Evolutionary conservation across 2,113 vertebrate species (phyloP), one percentile per base, ranked within the genome.

Genomic region (Nycticorax nycticorax): DNA sequence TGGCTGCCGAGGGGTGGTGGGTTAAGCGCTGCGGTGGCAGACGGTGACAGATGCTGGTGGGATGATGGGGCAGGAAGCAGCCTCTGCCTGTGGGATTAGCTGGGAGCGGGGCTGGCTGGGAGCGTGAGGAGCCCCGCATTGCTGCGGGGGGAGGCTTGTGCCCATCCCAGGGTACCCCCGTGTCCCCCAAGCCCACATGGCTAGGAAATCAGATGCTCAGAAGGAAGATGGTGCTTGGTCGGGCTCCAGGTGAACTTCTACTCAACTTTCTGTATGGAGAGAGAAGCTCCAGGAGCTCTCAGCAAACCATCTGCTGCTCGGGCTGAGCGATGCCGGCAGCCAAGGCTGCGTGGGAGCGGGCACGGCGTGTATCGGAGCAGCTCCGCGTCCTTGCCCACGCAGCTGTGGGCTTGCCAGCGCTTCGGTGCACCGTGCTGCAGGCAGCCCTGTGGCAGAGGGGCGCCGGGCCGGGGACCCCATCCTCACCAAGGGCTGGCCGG

Each of bases 311-410:
- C 94, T 95, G 96, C 56, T 3, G 75, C 87, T 90, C 3, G 0
- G 77, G 91, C 88, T 87, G 91, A 64, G 89, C 19, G 7, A 71
- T 0, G 21, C 83, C 1, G 15, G 60, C 72, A 93, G 95, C 95
- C 87, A 10, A 37, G 92, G 96, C 84, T 94, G 97, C 59, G 93
- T 95, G 93, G 96, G 95, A 96, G 88, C 66, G 12, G 91, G 89
- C 75, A 96, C 73, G 22, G 84, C 9, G 18, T 35, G 95, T 93
- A 1, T 89, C 43, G 1, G 43, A 73, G 84, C 67, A 0, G 86
- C 86, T 72, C 86, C 2, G 4, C 2, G 1, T 7, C 20, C 80
- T 89, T 89, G 93, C 96, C 97, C 85, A 93, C 92, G 2, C 91
- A 13, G 68, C 63, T 24, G 4, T 8, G 3, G 72, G 64, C 20